Base-by-base conservation (phyloP, 1,140 invertebrate species). In the Trichomalopsis sarcophagae region DNA sequence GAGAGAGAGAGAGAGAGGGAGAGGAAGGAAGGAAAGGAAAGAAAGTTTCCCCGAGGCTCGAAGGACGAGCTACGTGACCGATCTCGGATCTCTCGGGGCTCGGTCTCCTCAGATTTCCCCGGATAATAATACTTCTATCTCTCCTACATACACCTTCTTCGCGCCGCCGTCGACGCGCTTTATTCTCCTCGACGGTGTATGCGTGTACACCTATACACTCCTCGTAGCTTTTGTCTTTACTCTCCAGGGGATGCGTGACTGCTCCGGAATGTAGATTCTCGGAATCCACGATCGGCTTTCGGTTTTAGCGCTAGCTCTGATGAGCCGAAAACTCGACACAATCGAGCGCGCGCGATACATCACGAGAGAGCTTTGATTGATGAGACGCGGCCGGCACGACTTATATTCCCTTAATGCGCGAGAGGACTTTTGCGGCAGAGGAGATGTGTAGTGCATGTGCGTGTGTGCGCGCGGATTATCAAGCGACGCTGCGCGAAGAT, bases 101-200 rank as follows among this genome's bases (percentile, higher is more conserved):
- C 84, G 81, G 55, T 62, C 89, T 89, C 88, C 90, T 89, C 90
- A 92, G 92, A 93, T 93, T 93, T 93, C 92, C 92, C 92, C 89
- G 89, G 92, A 91, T 93, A 93, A 93, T 92, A 92, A 93, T 93
- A 92, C 92, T 92, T 93, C 91, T 92, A 62, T 84, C 90, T 87
- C 84, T 82, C 47, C 17, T 47, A n/a, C 68, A 69, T 68, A 30
- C 68, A 23, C 44, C 33, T 47, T 62, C 33, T 44, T 36, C 73
- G 73, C 36, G 73, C 21, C 73, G 33, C 33, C 33, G 21, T 2
- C 69, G 33, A 3, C 33, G 14, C 73, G 44, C 33, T 75, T 71
- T 71, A 27, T 33, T 33, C 68, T 33, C 27, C 27, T 17, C 5
- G 9, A 2, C 27, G 27, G 10, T 71, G 7, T 71, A 30, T 27